Evolutionary conservation across 2,888 invertebrate species (phyloP), one percentile per base, ranked within the genome.

Genomic region (Megamerina dolium): DNA sequence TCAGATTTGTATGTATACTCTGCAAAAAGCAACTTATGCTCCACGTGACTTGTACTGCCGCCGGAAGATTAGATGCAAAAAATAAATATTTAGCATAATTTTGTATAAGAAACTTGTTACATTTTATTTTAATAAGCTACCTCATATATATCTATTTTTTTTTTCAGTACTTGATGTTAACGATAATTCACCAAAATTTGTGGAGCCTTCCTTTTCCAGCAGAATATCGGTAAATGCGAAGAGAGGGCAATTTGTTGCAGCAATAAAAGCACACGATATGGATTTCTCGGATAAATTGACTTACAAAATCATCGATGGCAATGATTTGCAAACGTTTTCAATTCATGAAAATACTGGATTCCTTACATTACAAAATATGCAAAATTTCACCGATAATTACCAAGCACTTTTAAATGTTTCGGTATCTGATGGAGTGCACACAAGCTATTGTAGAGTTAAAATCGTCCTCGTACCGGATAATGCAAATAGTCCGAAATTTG

Each of bases 391-490:
- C 4, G 80, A 82, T 37, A 64, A 65, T 29, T 77, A 79, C 38
- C 73, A 77, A 40, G 81, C 82, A 60, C 73, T 81, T 46, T 76
- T 96, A 46, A 96, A 96, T 74, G 84, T 96, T 23, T 94, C 94
- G 2, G 95, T 92, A 29, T 89, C 90, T 42, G 96, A 97, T 74
- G 95, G 95, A 23, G 90, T 95, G 27, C 94, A 92, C 73, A 92
- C 91, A 6, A 87, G 83, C 52, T 94, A 87, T 72, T 83, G 91
- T 2, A 75, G 88, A 52, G 78, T 89, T 13, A 86, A 86, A 73
- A 83, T 90, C 37, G 79, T 85, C 59, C 77, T 85, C 49, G 73
- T 86, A 45, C 82, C 89, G 8, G 83, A 86, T 48, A 94, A 94
- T 74, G 76, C 78, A 53, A 79, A 83, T 66, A 77, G 85, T 54